Conservation (phyloP, 2,113 vertebrate genomes). For the Emydocephalus ijimae region DNA sequence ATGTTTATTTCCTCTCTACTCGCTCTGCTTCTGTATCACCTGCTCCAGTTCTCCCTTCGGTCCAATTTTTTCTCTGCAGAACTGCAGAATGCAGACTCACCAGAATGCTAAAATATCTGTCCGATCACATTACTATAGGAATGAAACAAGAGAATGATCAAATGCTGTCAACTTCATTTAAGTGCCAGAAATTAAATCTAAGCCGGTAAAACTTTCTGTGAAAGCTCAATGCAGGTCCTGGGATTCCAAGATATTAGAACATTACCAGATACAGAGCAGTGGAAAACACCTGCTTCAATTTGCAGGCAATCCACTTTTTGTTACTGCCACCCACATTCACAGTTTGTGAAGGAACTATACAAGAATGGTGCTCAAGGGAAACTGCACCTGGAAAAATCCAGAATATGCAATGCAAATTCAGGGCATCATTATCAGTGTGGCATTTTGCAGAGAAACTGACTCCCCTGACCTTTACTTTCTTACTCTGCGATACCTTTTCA, state of each 20-base stretch:
- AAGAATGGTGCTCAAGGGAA: background rate
- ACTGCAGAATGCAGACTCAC: slow-evolving; percentile 22
- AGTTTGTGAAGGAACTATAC: background rate
- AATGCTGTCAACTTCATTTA: slow-evolving; percentile 21
- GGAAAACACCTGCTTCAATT: background rate
- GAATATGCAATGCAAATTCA: background rate
- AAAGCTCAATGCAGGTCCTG: background rate
- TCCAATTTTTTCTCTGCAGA: slow-evolving; percentile 29
- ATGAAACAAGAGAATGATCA: slow-evolving; percentile 22
- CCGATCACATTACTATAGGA: slow-evolving; percentile 28
- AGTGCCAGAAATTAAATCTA: slow-evolving; percentile 1
- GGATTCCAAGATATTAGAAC: background rate
- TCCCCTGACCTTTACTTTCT: background rate
- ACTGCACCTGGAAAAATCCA: background rate
- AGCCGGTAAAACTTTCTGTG: background rate
- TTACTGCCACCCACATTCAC: background rate
- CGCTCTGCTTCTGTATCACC: background rate
- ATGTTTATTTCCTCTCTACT: background rate
- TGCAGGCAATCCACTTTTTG: background rate
- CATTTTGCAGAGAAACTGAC: background rate
- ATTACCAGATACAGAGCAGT: background rate
- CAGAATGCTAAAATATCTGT: slow-evolving; percentile 20
- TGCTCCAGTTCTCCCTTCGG: slow-evolving; percentile 19
- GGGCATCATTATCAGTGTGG: background rate
- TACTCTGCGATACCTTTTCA: background rate